These are phyloP conservation scores for Dasyurus viverrinus DNA, from an alignment of 2,113 vertebrate species.

Conservation along the genomic window DNA sequence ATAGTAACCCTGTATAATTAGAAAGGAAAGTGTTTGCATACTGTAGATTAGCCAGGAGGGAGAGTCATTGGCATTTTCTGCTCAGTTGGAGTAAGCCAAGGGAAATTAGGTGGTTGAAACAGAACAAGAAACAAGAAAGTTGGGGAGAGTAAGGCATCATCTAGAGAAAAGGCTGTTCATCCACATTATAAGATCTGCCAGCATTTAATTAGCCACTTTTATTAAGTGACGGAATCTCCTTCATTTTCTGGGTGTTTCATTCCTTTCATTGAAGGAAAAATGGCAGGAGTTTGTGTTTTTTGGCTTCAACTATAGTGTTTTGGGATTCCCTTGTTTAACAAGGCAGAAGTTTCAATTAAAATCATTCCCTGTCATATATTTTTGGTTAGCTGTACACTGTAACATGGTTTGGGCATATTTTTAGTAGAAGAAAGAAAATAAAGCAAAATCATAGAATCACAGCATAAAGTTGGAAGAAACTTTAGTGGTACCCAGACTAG, in stretches of 20 bases:
- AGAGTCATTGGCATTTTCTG: background rate
- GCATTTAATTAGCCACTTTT: constrained; percentile 5
- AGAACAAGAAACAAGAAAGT: background rate
- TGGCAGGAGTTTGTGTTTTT: constrained; percentile 1
- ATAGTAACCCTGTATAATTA: background rate
- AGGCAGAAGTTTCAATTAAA: constrained; percentile 5
- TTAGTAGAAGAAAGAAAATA: constrained; percentile 3
- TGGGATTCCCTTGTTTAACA: constrained; percentile 1
- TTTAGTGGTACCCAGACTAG: background rate
- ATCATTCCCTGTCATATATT: background rate
- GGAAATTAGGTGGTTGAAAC: background rate
- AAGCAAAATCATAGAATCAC: background rate
- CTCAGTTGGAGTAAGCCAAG: background rate
- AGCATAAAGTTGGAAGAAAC: background rate
- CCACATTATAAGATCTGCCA: background rate
- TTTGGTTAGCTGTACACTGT: background rate
- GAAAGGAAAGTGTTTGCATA: background rate
- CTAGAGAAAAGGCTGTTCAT: background rate
- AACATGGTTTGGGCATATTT: background rate
- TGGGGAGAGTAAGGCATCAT: background rate
- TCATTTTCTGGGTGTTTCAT: background rate
- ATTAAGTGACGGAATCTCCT: background rate
- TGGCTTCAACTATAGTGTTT: background rate
- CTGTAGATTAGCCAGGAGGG: background rate
- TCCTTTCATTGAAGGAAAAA: background rate